These are phyloP conservation scores for Lagopus muta DNA, from an alignment of 2,113 vertebrate genomes.

Conservation along the genomic window DNA sequence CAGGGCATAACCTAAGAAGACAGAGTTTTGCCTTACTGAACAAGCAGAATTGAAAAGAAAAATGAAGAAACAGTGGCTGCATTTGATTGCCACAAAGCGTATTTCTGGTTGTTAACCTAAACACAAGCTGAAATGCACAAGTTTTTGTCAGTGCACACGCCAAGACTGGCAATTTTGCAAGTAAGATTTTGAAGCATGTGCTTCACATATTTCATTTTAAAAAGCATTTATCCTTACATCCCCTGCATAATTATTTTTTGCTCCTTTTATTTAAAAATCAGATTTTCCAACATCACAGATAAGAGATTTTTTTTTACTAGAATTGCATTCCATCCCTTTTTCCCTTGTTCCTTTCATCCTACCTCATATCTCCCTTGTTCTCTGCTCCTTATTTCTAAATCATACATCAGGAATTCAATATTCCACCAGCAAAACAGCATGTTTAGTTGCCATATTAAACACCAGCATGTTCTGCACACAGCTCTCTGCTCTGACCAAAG, in stretches of 20 bases:
- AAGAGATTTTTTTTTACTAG: background rate
- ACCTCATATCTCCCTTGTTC: background rate
- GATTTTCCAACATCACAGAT: background rate
- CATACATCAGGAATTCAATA: background rate
- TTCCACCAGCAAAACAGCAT: background rate
- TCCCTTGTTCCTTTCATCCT: background rate
- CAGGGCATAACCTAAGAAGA: slow-evolving; percentile 44
- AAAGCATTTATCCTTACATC: background rate
- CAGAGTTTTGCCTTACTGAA: background rate
- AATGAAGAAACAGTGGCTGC: background rate
- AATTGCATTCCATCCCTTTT: background rate
- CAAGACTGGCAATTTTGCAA: background rate
- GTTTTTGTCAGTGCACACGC: background rate
- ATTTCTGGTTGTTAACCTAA: background rate
- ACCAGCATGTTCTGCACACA: rapidly evolving
- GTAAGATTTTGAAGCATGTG: background rate
- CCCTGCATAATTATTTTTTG: background rate
- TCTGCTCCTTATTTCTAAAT: background rate
- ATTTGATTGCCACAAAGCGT: background rate
- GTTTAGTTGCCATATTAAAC: background rate
- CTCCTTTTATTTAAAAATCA: background rate
- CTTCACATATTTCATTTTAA: background rate
- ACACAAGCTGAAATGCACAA: background rate
- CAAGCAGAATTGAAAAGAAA: background rate
- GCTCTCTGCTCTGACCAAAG: background rate